Percentiles rank a stretch among this genome's conserved stretches.
These are phyloP conservation scores for Molorchus minor DNA, from an alignment of 2,888 invertebrate genomes.

Conservation along the genomic window DNA sequence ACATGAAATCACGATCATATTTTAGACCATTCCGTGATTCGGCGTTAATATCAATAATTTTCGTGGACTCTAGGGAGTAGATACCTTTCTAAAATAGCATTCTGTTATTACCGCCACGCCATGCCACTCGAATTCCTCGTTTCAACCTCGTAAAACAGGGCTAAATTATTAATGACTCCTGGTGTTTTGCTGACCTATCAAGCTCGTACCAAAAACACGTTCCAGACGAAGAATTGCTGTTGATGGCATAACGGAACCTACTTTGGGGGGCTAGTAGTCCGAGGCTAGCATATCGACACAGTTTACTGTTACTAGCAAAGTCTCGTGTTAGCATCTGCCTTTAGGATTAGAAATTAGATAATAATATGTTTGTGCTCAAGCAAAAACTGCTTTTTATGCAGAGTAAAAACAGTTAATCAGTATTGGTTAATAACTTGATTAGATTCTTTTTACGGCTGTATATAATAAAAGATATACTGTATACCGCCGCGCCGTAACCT, in stretches of 20 bases:
- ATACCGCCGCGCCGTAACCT: too few relatives aligned
- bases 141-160: conserved; percentile 3
- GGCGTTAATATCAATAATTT: too few relatives aligned
- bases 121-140: conserved; percentile 1
- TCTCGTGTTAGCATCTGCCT: too few relatives aligned
- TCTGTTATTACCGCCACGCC: conserved; percentile 1
- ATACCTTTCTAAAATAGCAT: too few relatives aligned
- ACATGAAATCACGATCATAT: too few relatives aligned
- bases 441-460: not conserved
- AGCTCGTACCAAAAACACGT: conserved; percentile 6
- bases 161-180: conserved; percentile 17
- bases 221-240: conserved; percentile 8
- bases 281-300: conserved; percentile 2
- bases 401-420: not conserved
- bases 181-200: conserved; percentile 15
- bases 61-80: too few relatives aligned
- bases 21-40: too few relatives aligned
- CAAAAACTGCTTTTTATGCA: too few relatives aligned
- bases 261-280: conserved; percentile 6
- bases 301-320: conserved; percentile 19
- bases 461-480: conserved; percentile 1
- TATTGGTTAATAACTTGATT: not conserved
- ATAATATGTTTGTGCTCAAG: too few relatives aligned
- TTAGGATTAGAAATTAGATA: too few relatives aligned
- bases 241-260: conserved; percentile 17